Base-by-base conservation (phyloP, 2,888 invertebrate genomes). In the Dynastes maya region DNA sequence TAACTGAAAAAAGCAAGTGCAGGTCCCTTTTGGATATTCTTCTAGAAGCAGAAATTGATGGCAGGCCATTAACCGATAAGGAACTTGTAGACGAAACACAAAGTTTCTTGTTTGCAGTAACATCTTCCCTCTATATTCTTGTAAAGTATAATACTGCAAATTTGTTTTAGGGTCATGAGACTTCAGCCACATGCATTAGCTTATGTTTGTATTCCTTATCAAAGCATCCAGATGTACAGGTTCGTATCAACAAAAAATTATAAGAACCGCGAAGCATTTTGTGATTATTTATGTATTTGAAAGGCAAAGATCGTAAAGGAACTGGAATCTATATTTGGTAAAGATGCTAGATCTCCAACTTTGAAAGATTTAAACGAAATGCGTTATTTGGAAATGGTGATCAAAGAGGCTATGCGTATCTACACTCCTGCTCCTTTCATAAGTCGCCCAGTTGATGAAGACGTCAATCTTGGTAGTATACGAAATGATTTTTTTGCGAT, bases 341-440 rank as follows among this genome's bases (percentile, higher is more conserved):
- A 85, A 61, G 82, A 84, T 75, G 78, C 78, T 64, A 78, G 81
- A 80, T 3, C 61, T 6, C 81, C 83, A 2, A 85, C 85, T 0
- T 76, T 83, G 67, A 83, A 85, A 78, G 91, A 91, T 75, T 80
- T 91, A 6, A 85, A 88, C 71, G 87, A 90, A 81, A 90, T 91
- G 91, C 90, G 90, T 83, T 91, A 91, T 83, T 87, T 91, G 81
- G 91, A 91, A 71, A 81, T 88, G 49, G 90, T 90, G 0, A 89
- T 91, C 58, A 91, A 90, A 80, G 91, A 91, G 83, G 85, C 89
- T 0, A 85, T 91, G 58, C 84, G 91, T 8, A 78, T 91, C 9
- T 91, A 87, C 80, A 90, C 91, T 0, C 88, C 90, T 0, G 91
- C 90, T 1, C 91, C 91, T 1, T 76, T 90, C 0, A 1, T 68